These are phyloP conservation scores for Papilio protenor DNA, from an alignment of 2,888 invertebrate genomes.

Conservation along the genomic window DNA sequence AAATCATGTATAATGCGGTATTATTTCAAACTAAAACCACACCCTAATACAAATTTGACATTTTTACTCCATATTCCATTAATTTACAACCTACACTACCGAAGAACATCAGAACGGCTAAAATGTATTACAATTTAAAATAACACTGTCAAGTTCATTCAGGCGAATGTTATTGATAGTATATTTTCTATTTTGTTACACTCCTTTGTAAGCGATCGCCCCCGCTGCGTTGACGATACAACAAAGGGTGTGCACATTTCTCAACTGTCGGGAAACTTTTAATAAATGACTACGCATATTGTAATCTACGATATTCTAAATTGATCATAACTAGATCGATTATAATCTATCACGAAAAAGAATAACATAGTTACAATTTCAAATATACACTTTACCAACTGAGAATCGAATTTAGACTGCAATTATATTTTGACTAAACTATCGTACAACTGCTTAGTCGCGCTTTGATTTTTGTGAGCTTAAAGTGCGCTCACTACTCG, in stretches of 20 bases:
- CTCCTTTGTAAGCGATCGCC: constrained; percentile 5
- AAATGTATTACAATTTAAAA: constrained; percentile 17
- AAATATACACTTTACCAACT: too few species aligned
- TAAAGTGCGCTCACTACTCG: too few species aligned
- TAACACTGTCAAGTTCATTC: constrained; percentile 18
- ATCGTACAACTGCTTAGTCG: too few species aligned
- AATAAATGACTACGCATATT: constrained; percentile 13
- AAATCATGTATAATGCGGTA: too few species aligned
- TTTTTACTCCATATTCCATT: not conserved
- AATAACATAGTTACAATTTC: too few species aligned
- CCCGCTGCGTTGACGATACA: not conserved
- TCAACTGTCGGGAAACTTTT: constrained; percentile 12
- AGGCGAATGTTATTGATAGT: constrained; percentile 11
- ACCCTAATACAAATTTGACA: not conserved
- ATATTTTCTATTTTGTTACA: constrained; percentile 18
- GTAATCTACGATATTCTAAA: not conserved
- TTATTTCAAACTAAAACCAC: not conserved
- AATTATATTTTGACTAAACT: too few species aligned
- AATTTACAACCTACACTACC: not conserved
- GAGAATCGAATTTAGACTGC: not conserved
- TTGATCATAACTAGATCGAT: not conserved
- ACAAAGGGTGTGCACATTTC: constrained; percentile 13
- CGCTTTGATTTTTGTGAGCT: too few species aligned
- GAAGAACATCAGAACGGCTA: not conserved
- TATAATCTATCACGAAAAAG: too few species aligned